Base-by-base conservation (phyloP, 2,797 vertebrate species). In the Synaphobranchus kaupii region DNA sequence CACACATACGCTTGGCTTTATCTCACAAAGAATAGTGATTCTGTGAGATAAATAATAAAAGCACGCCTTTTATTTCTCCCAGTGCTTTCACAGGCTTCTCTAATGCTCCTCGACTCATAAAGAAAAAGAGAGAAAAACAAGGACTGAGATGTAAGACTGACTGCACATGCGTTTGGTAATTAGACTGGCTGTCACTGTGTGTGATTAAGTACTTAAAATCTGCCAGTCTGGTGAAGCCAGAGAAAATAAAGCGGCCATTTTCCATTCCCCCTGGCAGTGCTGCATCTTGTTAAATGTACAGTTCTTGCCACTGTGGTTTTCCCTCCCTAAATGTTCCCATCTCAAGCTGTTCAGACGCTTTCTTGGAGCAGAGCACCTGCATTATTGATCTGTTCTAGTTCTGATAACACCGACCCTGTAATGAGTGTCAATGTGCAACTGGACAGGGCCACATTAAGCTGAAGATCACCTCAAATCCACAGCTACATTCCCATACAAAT, bases 171-270 rank as follows among this genome's bases (percentile, higher is more conserved):
- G 20, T 73, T 73, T 73, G 68, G 4, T 73, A 73, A 73, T 73
- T 73, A 73, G 68, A 73, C 68, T 31, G 68, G 68, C 68, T 73
- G 68, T 73, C 73, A 78, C 73, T 22, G 34, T 20, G 39, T 78
- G 73, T 44, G 73, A 78, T 78, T 78, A 78, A 78, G 39, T 47
- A 22, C 73, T 78, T 78, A 78, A 34, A 78, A 78, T 7, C 73
- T 39, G 28, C 47, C 73, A 34, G 28, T 44, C 34, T 47, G 39
- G 39, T 44, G 20, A 78, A 78, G 39, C 1, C 3, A 47, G 17
- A n/a, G 20, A 78, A 78, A 78, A 78, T 78, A 47, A 17, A 22
- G 25, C 39, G 39, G 73, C 73, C 73, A 47, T 78, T 78, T 78
- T 78, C 73, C 73, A 44, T 47, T 22, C 73, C 39, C 34, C 73